Base-by-base conservation (phyloP, 2,113 vertebrate species). In the Phalacrocorax pelagicus region DNA sequence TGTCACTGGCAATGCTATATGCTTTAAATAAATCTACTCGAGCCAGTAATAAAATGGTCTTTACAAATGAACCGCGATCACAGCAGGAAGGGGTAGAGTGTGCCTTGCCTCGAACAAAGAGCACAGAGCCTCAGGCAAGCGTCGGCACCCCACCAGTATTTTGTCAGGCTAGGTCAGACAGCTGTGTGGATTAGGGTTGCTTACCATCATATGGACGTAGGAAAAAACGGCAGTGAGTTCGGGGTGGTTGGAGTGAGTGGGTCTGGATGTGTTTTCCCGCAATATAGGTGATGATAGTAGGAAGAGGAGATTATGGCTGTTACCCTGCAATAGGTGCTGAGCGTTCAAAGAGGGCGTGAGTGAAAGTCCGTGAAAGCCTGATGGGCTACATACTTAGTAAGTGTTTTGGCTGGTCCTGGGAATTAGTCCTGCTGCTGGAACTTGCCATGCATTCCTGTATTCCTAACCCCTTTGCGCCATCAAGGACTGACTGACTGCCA, bases 321-420 rank as follows among this genome's bases (percentile, higher is more conserved):
- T 58, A 3, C 15, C 11, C 61, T 73, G 49, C 47, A 71, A 7
- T 40, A 58, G 23, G 54, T 63, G 24, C 21, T 55, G 7, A 54
- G 82, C 65, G 52, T 46, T 92, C 86, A 61, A 38, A 52, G 72
- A 81, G 21, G 12, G 16, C 3, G 3, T 54, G 29, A 62, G 77
- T 47, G 47, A 62, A 74, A 74, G 26, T 32, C 36, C 54, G 32
- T 19, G 32, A 66, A 71, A 71, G n/a, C 72, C 5, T 10, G 16
- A n/a, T 0, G 0, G 44, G 63, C 59, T 57, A 0, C 30, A 16
- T 4, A 17, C 44, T 89, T 54, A 17, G 10, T 30, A 42, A 55
- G 49, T 65, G 58, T 69, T 89, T 75, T 94, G 65, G 38, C 62
- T 92, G 59, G 15, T 70, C 59, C 59, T 88, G 58, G 86, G 83